A percentile compares a stretch with the other conserved stretches of the same genome.
These are phyloP conservation scores for Phania funesta DNA, from an alignment of 2,888 invertebrate species.

Conservation along the genomic window DNA sequence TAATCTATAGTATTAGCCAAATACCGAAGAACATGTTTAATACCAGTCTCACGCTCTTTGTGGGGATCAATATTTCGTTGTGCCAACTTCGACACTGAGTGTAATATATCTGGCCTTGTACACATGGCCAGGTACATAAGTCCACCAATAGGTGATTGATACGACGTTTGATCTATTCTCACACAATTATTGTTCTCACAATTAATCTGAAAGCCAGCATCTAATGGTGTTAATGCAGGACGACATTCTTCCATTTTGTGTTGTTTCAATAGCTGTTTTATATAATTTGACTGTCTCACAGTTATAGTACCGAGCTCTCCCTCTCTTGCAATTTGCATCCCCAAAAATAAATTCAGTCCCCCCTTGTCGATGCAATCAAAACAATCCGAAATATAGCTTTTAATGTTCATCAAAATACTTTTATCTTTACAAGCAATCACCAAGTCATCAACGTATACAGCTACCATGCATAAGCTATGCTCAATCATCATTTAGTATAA, in stretches of 20 bases:
- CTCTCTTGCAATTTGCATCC: conserved; percentile 4
- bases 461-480: conserved; percentile 29
- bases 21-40: conserved; percentile 40
- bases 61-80: conserved; percentile 50
- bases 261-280: conserved; percentile 14
- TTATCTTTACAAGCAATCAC: neutral
- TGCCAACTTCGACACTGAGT: conserved; percentile 42
- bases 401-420: neutral
- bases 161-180: neutral
- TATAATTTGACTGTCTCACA: conserved; percentile 15
- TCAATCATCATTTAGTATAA: neutral
- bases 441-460: neutral
- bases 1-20: conserved; percentile 15
- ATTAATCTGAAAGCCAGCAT: neutral
- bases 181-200: neutral
- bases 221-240: neutral
- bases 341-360: neutral
- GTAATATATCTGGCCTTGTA: conserved; percentile 41
- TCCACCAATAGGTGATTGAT: conserved; percentile 43
- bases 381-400: neutral
- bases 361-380: neutral
- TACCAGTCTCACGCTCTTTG: conserved; percentile 41
- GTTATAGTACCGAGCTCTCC: conserved; percentile 12
- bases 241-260: conserved; percentile 18
- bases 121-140: conserved; percentile 44